phyloP scores from a whole-genome alignment of 2,888 invertebrate species.

The Drosophila bunnanda region DNA sequence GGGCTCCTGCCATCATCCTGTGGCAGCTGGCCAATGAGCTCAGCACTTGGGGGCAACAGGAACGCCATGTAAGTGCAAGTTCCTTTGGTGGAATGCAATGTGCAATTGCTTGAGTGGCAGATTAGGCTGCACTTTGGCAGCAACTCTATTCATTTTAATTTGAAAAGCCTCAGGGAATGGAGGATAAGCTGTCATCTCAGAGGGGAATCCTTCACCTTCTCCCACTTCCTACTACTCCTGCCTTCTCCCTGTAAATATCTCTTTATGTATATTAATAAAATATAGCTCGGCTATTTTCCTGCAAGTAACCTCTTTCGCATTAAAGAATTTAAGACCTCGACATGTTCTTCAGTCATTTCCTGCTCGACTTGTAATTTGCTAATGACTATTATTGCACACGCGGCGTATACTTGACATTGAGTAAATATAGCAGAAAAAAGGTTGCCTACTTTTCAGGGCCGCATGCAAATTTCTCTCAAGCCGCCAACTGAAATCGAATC shows the following conservation, averaged over 20 bases:
- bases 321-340: neutral
- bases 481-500: constrained; percentile 23
- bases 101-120: constrained; percentile 32
- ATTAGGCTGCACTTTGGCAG: constrained; percentile 21
- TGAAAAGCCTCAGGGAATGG: neutral
- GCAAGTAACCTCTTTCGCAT: neutral
- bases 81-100: constrained; percentile 21
- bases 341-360: neutral
- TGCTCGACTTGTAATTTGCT: neutral
- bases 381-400: constrained; percentile 7
- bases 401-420: constrained; percentile 22
- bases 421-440: neutral
- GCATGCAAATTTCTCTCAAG: neutral
- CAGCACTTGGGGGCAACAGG: neutral
- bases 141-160: constrained; percentile 14
- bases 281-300: too few relatives aligned
- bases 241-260: neutral
- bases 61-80: neutral
- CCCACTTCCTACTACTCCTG: too few relatives aligned
- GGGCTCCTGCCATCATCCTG: neutral
- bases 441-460: constrained; percentile 44
- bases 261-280: neutral
- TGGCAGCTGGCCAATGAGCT: constrained; percentile 26
- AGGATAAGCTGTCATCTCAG: neutral
- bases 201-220: neutral